These are phyloP conservation scores for Ciona savignyi DNA, from an alignment of 23 tunicate genomes.

Conservation along the genomic window DNA sequence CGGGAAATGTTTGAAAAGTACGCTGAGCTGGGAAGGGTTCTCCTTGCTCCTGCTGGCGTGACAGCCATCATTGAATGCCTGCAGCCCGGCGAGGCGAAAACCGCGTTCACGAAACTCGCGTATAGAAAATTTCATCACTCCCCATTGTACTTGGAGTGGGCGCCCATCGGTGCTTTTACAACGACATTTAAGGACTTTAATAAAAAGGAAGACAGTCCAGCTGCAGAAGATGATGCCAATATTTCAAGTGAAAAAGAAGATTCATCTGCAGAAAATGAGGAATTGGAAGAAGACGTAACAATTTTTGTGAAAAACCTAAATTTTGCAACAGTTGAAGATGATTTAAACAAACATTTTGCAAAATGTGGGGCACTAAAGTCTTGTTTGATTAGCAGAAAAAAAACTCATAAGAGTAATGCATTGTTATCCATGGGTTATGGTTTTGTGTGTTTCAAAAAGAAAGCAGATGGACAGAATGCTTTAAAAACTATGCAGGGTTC, in stretches of 20 bases:
- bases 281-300: slow-evolving; percentile 10
- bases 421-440: slow-evolving; percentile 97
- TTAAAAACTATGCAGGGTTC: slow-evolving; percentile 56
- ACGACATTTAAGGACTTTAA: neutral
- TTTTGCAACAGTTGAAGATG: slow-evolving; percentile 79
- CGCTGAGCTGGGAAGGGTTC: slow-evolving; percentile 72
- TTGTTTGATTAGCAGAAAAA: slow-evolving; percentile 58
- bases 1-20: slow-evolving; percentile 61
- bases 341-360: slow-evolving; percentile 47
- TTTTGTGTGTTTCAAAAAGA: slow-evolving; percentile 47
- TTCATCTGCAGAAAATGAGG: neutral
- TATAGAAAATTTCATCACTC: slow-evolving; percentile 76
- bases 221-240: neutral
- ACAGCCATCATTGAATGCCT: slow-evolving; percentile 87
- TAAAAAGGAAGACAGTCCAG: neutral
- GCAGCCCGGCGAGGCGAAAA: slow-evolving; percentile 56
- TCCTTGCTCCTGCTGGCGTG: slow-evolving; percentile 85
- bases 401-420: slow-evolving; percentile 36
- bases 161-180: slow-evolving; percentile 58
- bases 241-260: neutral
- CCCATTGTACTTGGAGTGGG: slow-evolving; percentile 98
- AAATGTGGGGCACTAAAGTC: slow-evolving; percentile 39
- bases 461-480: slow-evolving; percentile 40
- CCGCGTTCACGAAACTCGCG: slow-evolving; percentile 80
- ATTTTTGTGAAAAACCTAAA: slow-evolving; percentile 94